These are phyloP conservation scores for Limnephilus auricula DNA, from an alignment of 2,888 invertebrate genomes.

Conservation along the genomic window DNA sequence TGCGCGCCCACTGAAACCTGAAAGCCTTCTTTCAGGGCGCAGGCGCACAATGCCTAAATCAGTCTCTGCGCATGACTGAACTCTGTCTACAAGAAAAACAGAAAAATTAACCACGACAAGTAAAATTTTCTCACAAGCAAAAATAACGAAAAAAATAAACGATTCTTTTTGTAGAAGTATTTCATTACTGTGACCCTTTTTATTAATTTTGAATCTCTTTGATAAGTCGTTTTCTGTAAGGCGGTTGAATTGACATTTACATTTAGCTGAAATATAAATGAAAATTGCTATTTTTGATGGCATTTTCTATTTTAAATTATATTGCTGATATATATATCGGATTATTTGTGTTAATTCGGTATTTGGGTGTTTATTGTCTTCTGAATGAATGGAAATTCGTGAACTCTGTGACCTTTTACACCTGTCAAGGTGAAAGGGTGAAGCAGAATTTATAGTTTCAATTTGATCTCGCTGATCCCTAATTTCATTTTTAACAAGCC, in stretches of 20 bases:
- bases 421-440: constrained; percentile 34
- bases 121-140: not conserved
- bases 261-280: not conserved
- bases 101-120: not conserved
- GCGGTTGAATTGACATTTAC: constrained; percentile 26
- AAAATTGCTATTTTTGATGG: not conserved
- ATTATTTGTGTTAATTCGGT: not conserved
- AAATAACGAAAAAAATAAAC: not conserved
- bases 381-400: not conserved
- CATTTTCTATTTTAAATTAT: not conserved
- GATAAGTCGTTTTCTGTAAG: not conserved
- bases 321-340: not conserved
- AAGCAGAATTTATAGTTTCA: not conserved
- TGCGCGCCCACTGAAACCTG: constrained; percentile 49
- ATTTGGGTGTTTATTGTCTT: not conserved
- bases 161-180: not conserved
- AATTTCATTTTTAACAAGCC: not conserved
- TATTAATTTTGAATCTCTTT: not conserved
- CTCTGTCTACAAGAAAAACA: not conserved
- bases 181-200: not conserved
- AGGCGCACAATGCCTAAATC: constrained; percentile 27
- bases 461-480: not conserved
- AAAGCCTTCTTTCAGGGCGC: constrained; percentile 34
- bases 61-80: constrained; percentile 44
- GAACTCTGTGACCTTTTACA: constrained; percentile 28